These are phyloP conservation scores for Pammene aurita DNA, from an alignment of 2,888 invertebrate species.

Conservation along the genomic window DNA sequence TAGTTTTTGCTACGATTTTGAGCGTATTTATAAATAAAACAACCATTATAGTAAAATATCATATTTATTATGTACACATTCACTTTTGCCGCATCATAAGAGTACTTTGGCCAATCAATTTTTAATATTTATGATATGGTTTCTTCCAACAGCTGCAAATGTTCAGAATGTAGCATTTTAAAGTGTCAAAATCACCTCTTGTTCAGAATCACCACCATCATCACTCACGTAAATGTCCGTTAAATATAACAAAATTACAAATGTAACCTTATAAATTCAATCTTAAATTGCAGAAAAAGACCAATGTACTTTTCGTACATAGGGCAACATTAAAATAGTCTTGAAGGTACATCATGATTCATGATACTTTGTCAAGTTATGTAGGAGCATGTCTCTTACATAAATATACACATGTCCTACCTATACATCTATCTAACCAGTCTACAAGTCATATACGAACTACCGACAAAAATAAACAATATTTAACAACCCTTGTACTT, in stretches of 20 bases:
- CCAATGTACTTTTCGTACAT: constrained; percentile 19
- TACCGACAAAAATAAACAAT: constrained; percentile 42
- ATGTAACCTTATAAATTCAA: constrained; percentile 21
- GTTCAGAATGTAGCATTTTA: constrained; percentile 6
- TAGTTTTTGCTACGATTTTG: too few relatives aligned
- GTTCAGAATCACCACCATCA: constrained; percentile 22
- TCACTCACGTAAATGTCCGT: constrained; percentile 4
- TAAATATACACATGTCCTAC: constrained; percentile 31
- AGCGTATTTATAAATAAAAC: constrained; percentile 4
- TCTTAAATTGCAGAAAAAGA: constrained; percentile 2
- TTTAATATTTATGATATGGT: constrained; percentile 38
- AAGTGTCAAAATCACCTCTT: background rate
- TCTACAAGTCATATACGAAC: constrained; percentile 36
- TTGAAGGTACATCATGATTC: constrained; percentile 28
- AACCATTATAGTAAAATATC: constrained; percentile 36
- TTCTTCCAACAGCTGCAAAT: constrained; percentile 22
- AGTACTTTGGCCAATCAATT: constrained; percentile 29
- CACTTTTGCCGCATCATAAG: constrained; percentile 32
- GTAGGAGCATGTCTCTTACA: constrained; percentile 28
- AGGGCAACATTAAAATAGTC: constrained; percentile 32
- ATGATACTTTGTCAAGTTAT: constrained; percentile 26
- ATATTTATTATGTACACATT: constrained; percentile 35
- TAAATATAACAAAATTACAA: constrained; percentile 27
- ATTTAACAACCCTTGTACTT: constrained; percentile 43
- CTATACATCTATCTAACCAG: constrained; percentile 36